Conservation (phyloP, 1,140 invertebrate genomes). For the Nasonia longicornis region DNA sequence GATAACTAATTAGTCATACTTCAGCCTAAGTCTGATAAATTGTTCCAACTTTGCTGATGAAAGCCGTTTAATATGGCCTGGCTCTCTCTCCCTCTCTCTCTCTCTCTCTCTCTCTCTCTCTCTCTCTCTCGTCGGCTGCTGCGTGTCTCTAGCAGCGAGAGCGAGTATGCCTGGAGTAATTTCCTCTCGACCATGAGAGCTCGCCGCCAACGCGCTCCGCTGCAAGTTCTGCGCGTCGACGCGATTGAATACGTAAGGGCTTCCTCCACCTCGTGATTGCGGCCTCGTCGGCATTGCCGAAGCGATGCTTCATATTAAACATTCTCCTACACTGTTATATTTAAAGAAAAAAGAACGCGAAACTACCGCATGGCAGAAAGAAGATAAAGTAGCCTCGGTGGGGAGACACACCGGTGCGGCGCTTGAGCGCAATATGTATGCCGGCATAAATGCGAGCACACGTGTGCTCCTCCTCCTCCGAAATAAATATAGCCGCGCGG, state of each 20-base stretch:
- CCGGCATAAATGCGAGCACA: constrained; percentile 19
- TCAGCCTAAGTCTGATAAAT: constrained; percentile 62
- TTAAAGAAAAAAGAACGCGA: too few species aligned
- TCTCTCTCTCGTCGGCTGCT: background rate
- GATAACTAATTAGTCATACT: constrained; percentile 65
- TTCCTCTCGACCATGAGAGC: constrained; percentile 44
- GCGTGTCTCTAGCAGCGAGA: background rate
- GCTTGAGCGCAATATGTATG: constrained; percentile 16
- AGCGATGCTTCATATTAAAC: too few species aligned
- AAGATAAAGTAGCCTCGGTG: too few species aligned
- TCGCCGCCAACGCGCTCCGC: constrained; percentile 45
- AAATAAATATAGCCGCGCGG: constrained; percentile 14
- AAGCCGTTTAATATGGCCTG: constrained; percentile 61
- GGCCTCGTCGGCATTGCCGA: background rate
- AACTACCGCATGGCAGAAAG: too few species aligned
- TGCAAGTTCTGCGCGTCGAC: constrained; percentile 53
- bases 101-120: too few species aligned
- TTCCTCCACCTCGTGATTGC: background rate
- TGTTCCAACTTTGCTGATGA: constrained; percentile 61
- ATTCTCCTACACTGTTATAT: too few species aligned
- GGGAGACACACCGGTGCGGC: background rate
- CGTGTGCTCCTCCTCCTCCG: background rate
- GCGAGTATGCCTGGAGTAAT: constrained; percentile 46
- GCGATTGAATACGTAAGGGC: constrained; percentile 53
- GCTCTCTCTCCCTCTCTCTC: constrained; percentile 5